These are phyloP conservation scores for Pseudeuparius sepicola DNA, from an alignment of 2,888 invertebrate species.

Conservation along the genomic window DNA sequence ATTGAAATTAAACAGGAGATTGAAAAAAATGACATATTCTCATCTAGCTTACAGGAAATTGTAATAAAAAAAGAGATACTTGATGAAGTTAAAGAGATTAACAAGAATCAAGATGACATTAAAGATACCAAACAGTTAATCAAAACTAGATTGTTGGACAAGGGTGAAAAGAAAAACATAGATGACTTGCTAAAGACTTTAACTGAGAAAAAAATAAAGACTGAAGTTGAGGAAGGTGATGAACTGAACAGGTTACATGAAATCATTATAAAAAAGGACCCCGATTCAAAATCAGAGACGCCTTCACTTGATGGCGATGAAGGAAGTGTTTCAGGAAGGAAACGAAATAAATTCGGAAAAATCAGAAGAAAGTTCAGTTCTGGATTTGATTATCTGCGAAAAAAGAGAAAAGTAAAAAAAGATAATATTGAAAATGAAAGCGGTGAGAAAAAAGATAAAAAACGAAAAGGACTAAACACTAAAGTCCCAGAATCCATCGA, in stretches of 20 bases:
- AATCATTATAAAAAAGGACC: constrained; percentile 33
- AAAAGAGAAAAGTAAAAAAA: constrained; percentile 67
- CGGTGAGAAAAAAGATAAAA: constrained; percentile 22
- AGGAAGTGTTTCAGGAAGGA: constrained; percentile 28
- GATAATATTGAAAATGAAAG: constrained; percentile 38
- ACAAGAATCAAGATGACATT: constrained; percentile 16
- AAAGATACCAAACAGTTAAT: constrained; percentile 15
- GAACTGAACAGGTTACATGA: constrained; percentile 29
- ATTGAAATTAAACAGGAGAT: constrained; percentile 24
- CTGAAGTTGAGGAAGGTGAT: constrained; percentile 27
- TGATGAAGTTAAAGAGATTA: constrained; percentile 12
- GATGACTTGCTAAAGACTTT: constrained; percentile 30
- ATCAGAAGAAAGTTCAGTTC: constrained; percentile 69
- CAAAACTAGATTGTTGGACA: constrained; percentile 33
- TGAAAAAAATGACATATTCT: constrained; percentile 16
- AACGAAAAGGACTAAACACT: constrained; percentile 34
- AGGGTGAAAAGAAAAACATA: constrained; percentile 24
- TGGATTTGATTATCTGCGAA: constrained; percentile 81
- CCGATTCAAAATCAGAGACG: constrained; percentile 33
- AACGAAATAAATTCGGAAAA: constrained; percentile 52
- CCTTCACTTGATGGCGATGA: constrained; percentile 35
- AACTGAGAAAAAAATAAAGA: constrained; percentile 28
- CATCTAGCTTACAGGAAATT: constrained; percentile 26
- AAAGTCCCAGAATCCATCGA: constrained; percentile 56
- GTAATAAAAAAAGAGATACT: constrained; percentile 33